These are phyloP conservation scores for Leucania comma DNA, from an alignment of 2,888 invertebrate species.

Conservation along the genomic window DNA sequence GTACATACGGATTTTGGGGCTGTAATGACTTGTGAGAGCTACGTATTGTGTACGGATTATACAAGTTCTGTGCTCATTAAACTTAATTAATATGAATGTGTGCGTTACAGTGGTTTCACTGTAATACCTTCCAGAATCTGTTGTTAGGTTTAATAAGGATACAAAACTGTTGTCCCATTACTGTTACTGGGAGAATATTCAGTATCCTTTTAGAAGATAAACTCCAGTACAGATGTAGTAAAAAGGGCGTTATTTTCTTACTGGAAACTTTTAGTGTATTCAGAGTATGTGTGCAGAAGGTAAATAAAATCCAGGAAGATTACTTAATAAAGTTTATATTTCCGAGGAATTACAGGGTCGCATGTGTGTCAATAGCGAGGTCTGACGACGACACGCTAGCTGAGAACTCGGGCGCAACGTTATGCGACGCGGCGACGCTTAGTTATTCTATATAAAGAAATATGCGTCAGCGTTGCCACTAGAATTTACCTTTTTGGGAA, in stretches of 20 bases:
- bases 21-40: background rate
- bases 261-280: background rate
- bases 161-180: background rate
- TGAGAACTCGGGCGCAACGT: too few relatives aligned
- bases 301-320: too few relatives aligned
- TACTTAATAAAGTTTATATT: too few relatives aligned
- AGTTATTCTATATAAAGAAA: too few relatives aligned
- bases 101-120: background rate
- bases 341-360: too few relatives aligned
- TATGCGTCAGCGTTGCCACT: too few relatives aligned
- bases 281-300: background rate
- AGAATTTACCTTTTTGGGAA: too few relatives aligned
- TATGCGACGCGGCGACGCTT: too few relatives aligned
- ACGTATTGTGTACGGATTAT: background rate
- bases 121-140: background rate
- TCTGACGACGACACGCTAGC: too few relatives aligned
- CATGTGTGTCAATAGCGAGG: too few relatives aligned
- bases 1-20: background rate
- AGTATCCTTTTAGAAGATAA: background rate
- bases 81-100: background rate
- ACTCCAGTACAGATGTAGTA: background rate
- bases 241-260: background rate
- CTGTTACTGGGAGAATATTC: background rate
- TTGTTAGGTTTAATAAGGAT: background rate
- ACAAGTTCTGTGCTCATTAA: background rate